These are phyloP conservation scores for Pygocentrus nattereri DNA, from an alignment of 2,797 vertebrate species.

Conservation along the genomic window DNA sequence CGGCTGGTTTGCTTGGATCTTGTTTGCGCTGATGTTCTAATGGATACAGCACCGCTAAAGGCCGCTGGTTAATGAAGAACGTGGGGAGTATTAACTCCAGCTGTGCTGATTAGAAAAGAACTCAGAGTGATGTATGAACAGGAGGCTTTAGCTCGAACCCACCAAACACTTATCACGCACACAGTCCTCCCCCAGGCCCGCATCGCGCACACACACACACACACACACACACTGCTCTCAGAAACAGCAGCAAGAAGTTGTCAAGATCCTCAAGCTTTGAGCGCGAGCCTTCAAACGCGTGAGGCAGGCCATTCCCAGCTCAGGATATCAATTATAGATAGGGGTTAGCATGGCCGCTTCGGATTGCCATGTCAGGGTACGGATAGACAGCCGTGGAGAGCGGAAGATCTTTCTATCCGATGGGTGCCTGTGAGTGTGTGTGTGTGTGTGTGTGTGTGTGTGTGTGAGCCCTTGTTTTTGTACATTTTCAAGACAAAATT, in stretches of 20 bases:
- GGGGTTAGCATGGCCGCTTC: slow-evolving; percentile 92
- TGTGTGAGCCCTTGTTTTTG: slow-evolving; percentile 20
- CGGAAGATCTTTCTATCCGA: slow-evolving; percentile 99
- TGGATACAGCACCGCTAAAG: slow-evolving; percentile 7
- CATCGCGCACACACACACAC: slow-evolving; percentile 58
- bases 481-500: not conserved
- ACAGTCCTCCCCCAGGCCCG: slow-evolving; percentile 49
- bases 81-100: slow-evolving; percentile 67
- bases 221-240: slow-evolving; percentile 55
- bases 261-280: slow-evolving; percentile 98
- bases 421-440: slow-evolving; percentile 72
- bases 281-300: slow-evolving; percentile 94
- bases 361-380: slow-evolving; percentile 92
- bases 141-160: not conserved
- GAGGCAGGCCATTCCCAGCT: slow-evolving; percentile 91
- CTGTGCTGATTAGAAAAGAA: slow-evolving; percentile 33
- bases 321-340: slow-evolving; percentile 99
- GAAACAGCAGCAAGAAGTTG: slow-evolving; percentile 93
- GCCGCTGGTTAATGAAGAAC: not conserved
- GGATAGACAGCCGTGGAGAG: slow-evolving; percentile 97
- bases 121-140: slow-evolving; percentile 22
- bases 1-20: slow-evolving; percentile 9
- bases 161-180: slow-evolving; percentile 41
- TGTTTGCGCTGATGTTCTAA: slow-evolving; percentile 30
- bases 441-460: slow-evolving; percentile 51